These are phyloP conservation scores for Pseudeuparius sepicola DNA, from an alignment of 2,888 invertebrate genomes.

Conservation along the genomic window DNA sequence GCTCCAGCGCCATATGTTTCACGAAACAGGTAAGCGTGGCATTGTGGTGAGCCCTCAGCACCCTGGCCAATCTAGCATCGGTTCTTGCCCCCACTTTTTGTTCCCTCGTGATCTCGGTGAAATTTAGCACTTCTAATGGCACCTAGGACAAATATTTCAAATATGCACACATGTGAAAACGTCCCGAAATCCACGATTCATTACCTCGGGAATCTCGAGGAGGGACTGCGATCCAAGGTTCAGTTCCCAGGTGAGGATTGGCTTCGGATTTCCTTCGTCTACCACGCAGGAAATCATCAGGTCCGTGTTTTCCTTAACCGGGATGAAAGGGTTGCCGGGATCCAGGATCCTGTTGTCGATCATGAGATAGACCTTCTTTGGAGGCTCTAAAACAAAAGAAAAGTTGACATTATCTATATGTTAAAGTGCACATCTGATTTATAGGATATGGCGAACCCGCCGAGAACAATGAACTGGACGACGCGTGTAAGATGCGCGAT, in stretches of 20 bases:
- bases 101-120: slow-evolving; percentile 33
- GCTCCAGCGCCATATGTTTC: slow-evolving; percentile 52
- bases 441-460: too few species aligned
- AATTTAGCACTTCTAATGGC: slow-evolving; percentile 45
- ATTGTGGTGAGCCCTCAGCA: slow-evolving; percentile 77
- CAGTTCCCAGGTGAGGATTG: slow-evolving; percentile 55
- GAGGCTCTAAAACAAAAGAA: slow-evolving; percentile 56
- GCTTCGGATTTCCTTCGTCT: slow-evolving; percentile 68
- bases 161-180: too few species aligned
- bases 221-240: slow-evolving; percentile 50
- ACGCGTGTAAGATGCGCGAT: too few species aligned
- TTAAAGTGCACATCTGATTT: too few species aligned
- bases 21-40: slow-evolving; percentile 76
- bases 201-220: slow-evolving; percentile 47
- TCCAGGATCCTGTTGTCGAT: slow-evolving; percentile 78
- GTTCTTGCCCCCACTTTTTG: slow-evolving; percentile 44
- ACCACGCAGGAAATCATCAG: slow-evolving; percentile 77
- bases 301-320: slow-evolving; percentile 76
- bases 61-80: slow-evolving; percentile 59
- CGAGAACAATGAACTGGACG: too few species aligned
- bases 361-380: slow-evolving; percentile 73
- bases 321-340: slow-evolving; percentile 79
- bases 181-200: too few species aligned
- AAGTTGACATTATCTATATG: too few species aligned
- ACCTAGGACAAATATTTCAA: slow-evolving; percentile 48